Evolutionary conservation across 2,888 invertebrate species (phyloP).

Genomic region (Synanthedon vespiformis): DNA sequence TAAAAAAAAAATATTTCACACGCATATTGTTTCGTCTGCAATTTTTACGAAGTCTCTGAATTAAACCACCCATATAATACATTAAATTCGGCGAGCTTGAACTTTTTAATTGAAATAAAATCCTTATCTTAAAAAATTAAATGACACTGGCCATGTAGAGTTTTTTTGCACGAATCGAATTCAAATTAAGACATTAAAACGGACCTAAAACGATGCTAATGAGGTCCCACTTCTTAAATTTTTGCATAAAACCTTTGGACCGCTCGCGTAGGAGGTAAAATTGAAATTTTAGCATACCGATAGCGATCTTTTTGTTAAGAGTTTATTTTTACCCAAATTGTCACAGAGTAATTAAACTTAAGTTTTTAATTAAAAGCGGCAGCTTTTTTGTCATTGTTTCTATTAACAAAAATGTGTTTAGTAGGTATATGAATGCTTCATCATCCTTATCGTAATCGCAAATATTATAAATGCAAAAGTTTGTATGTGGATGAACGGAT

Average conservation of each 20-base stretch:
- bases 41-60: background rate
- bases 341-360: background rate
- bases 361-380: background rate
- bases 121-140: background rate
- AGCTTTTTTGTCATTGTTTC: too few relatives aligned
- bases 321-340: background rate
- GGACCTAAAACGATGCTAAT: constrained; percentile 48
- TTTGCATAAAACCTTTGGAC: constrained; percentile 31
- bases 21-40: background rate
- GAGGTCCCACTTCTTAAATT: constrained; percentile 34
- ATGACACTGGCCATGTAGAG: background rate
- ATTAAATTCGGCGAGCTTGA: background rate
- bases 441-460: too few relatives aligned
- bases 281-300: constrained; percentile 21
- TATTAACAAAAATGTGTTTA: too few relatives aligned
- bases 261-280: constrained; percentile 23
- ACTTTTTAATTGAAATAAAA: background rate
- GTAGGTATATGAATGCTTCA: too few relatives aligned
- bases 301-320: constrained; percentile 8
- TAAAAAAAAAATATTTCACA: background rate
- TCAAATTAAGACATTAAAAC: constrained; percentile 54
- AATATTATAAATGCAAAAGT: too few relatives aligned
- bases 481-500: too few relatives aligned
- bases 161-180: constrained; percentile 18
- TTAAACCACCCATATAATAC: background rate